Conservation (phyloP, 30 jellyfish, hydroid and myxozoan species). For the Clytia hemisphaerica region DNA sequence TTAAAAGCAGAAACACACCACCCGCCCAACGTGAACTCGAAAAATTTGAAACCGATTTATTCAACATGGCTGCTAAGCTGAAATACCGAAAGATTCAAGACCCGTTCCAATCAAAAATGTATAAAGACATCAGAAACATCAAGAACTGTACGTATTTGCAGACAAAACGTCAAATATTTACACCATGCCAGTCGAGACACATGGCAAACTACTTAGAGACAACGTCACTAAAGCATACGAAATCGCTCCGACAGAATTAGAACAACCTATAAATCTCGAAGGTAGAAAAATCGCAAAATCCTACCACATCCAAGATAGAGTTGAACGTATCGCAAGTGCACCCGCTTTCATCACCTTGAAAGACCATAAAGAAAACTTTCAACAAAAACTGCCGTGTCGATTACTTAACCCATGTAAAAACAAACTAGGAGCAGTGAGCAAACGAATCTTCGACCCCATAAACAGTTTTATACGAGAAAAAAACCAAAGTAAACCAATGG, state of each 20-base stretch:
- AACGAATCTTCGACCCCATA: background rate
- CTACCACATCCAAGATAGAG: slow-evolving; percentile 4
- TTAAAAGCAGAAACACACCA: slow-evolving; percentile 34
- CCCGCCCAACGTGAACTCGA: background rate
- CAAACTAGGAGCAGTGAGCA: slow-evolving; percentile 8
- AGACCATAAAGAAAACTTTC: slow-evolving; percentile 19
- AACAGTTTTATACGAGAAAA: background rate
- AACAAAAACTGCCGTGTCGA: background rate
- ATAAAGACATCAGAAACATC: slow-evolving; percentile 30
- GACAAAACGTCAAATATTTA: slow-evolving; percentile 14
- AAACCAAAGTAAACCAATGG: background rate
- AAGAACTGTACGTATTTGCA: slow-evolving; percentile 14
- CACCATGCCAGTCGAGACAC: background rate
- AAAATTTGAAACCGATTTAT: slow-evolving; percentile 29
- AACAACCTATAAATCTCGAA: background rate
- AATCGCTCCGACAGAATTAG: slow-evolving; percentile 20
- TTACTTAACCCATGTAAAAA: slow-evolving; percentile 3
- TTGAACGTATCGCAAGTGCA: slow-evolving; percentile 1
- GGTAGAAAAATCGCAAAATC: background rate
- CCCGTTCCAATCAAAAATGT: slow-evolving; percentile 8
- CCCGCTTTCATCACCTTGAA: slow-evolving; percentile 17
- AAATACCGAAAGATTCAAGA: slow-evolving; percentile 2
- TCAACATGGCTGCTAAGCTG: slow-evolving; percentile 16
- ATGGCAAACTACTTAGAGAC: slow-evolving; percentile 12
- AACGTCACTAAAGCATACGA: slow-evolving; percentile 26